Base-by-base conservation (phyloP, 2,888 invertebrate genomes). In the Phengaris alcon region DNA sequence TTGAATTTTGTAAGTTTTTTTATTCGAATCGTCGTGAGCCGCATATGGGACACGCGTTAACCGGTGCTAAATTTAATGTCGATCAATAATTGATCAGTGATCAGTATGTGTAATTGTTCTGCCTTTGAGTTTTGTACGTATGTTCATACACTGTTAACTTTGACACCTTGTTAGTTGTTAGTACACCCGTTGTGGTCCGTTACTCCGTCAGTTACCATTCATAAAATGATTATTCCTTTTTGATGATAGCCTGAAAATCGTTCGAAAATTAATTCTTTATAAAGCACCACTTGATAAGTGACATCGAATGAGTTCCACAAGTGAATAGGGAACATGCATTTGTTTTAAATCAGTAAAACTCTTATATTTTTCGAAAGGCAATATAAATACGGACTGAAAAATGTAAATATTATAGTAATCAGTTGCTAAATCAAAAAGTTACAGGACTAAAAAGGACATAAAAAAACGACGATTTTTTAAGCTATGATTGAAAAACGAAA, bases 221-320 rank as follows among this genome's bases (percentile, higher is more conserved):
- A 86, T 84, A 82, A 80, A 82, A 83, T 82, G 83, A 83, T 82
- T 89, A 90, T 84, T 90, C 90, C 88, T 90, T 90, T 88, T 90
- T 91, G 87, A 85, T 86, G 85, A 86, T 86, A 82, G 88, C 87
- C 91, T 91, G 91, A 83, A 91, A 91, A 87, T 82, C 85, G 86
- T 88, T 87, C 82, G 86, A 83, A 86, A 82, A 84, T 88, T 86
- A 85, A 85, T 85, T 83, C 83, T 83, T 84, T 80, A 79, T 81
- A 77, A 79, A 77, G 70, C 12, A 68, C 22, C 59, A 15, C 22
- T 48, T 0, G 48, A 1, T 48, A 1, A 5, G 15, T 59, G 59
- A 22, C 15, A 8, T 22, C 22, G 59, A 22, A 59, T 10, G 9
- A 4, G 57, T n/a, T 15, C 10, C 22, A 22, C 15, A 22, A 35